Conservation (phyloP, 2,113 vertebrate genomes). For the Perccottus glenii region DNA sequence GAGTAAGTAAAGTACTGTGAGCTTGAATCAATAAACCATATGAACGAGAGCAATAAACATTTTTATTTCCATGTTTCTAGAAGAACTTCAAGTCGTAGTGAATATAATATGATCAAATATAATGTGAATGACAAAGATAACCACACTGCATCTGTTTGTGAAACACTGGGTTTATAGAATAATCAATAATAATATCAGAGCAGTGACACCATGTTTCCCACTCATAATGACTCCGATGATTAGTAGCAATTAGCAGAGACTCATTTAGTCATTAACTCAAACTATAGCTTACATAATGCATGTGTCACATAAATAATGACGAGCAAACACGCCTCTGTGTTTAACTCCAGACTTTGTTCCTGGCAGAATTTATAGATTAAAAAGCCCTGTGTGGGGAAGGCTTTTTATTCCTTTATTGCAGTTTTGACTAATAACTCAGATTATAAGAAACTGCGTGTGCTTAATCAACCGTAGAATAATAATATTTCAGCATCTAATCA, state of each 20-base stretch:
- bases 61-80: no score
- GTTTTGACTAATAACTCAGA: no score
- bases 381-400: neutral
- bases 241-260: conserved; percentile 14
- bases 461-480: no score
- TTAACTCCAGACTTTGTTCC: neutral
- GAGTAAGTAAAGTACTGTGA: no score
- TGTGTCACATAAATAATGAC: conserved; percentile 18
- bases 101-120: neutral
- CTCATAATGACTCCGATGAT: conserved; percentile 2
- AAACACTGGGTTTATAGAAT: neutral
- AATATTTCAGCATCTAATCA: no score
- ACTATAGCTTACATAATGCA: conserved; percentile 10
- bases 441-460: no score
- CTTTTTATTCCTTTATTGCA: no score
- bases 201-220: conserved; percentile 7
- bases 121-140: neutral
- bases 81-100: no score
- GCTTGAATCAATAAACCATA: no score
- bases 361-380: neutral
- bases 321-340: neutral
- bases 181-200: conserved; percentile 8
- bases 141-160: no score
- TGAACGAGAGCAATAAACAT: no score
- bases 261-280: conserved; percentile 13